These are phyloP conservation scores for Drosophila suboccidentalis DNA, from an alignment of 2,888 invertebrate genomes.

Conservation along the genomic window DNA sequence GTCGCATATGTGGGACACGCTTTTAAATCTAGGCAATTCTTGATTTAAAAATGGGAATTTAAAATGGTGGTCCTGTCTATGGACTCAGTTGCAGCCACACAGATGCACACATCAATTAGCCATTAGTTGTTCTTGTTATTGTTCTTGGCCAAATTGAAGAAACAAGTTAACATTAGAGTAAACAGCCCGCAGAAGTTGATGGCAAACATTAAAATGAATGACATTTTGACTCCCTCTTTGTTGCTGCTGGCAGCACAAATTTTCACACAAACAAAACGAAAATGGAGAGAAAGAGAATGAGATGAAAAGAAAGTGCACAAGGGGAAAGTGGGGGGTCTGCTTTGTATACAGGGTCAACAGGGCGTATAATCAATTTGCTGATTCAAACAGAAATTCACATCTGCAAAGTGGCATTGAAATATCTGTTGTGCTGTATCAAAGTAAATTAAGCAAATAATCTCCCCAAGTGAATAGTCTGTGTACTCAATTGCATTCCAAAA, in stretches of 20 bases:
- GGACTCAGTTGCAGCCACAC: conserved; percentile 4
- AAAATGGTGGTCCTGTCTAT: conserved; percentile 1
- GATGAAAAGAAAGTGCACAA: neutral
- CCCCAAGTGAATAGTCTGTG: neutral
- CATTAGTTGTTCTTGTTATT: conserved; percentile 6
- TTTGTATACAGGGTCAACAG: conserved; percentile 2
- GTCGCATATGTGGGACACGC: conserved; percentile 22
- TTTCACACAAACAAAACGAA: conserved; percentile 33
- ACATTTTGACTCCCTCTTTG: conserved; percentile 27
- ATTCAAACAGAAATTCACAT: conserved; percentile 13
- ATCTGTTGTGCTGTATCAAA: conserved; percentile 3
- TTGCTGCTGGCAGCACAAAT: conserved; percentile 41
- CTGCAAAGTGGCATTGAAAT: conserved; percentile 8
- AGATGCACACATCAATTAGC: conserved; percentile 43
- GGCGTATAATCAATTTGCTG: conserved; percentile 18
- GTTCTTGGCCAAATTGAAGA: conserved; percentile 7
- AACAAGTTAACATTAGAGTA: conserved; percentile 31
- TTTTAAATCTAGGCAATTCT: neutral
- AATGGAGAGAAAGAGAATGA: neutral
- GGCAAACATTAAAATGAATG: conserved; percentile 32
- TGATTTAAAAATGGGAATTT: conserved; percentile 15
- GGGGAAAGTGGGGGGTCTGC: neutral
- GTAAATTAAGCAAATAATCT: conserved; percentile 29
- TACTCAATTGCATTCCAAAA: conserved; percentile 17
- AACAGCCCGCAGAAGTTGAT: conserved; percentile 46